A percentile compares a stretch with the other conserved stretches of the same genome.
Conservation (phyloP, 2,888 invertebrate species). For the Eupeodes latifasciatus region DNA sequence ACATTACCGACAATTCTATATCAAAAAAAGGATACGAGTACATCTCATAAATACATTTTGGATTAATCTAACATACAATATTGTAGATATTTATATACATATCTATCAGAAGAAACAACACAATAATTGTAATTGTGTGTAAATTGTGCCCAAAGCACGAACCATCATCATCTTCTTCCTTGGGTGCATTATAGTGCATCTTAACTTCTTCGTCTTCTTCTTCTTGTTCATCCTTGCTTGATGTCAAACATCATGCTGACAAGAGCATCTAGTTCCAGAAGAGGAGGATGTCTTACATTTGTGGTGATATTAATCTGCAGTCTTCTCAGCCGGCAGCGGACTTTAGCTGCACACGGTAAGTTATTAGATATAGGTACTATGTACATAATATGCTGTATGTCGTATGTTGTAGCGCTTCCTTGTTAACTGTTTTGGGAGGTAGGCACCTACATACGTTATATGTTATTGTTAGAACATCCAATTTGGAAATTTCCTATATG, state of each 20-base stretch:
- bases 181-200: conserved; percentile 10
- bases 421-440: conserved; percentile 9
- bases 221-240: conserved; percentile 34
- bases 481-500: conserved; percentile 12
- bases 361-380: conserved; percentile 38
- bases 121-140: conserved; percentile 61
- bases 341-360: conserved; percentile 71
- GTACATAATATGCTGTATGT: too few species aligned
- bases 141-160: conserved; percentile 53
- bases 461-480: conserved; percentile 44
- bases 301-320: conserved; percentile 61
- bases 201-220: background rate
- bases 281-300: conserved; percentile 60
- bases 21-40: conserved; percentile 45
- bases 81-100: background rate
- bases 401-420: conserved; percentile 4
- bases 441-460: background rate
- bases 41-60: conserved; percentile 48
- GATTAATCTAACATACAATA: conserved; percentile 52
- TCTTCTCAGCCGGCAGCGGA: conserved; percentile 49
- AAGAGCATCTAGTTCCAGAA: conserved; percentile 16
- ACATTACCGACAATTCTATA: background rate
- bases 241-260: conserved; percentile 60
- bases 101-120: conserved; percentile 41
- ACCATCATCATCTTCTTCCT: conserved; percentile 15